Base-by-base conservation (phyloP, 2,888 invertebrate species). In the Drosophila cyrtoloma region DNA sequence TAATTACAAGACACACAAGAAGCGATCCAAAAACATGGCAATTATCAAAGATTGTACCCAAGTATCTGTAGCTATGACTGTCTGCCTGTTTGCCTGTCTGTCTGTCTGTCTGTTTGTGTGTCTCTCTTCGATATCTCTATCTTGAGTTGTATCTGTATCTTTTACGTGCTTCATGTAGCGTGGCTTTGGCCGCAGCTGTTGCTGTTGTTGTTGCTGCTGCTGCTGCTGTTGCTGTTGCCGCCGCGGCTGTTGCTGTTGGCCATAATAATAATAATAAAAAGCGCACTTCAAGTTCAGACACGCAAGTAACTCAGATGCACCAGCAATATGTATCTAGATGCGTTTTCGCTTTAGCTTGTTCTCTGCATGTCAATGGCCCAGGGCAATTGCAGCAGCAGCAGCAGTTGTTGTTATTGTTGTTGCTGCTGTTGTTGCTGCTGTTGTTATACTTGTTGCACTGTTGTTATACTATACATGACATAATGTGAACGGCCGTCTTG, bases 81-180 rank as follows among this genome's bases (percentile, higher is more conserved):
- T 52, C 44, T 37, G 28, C 16, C 47, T 51, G 30, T 37, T 32
- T 61, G 67, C 39, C 12, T 44, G 33, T 60, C 5, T 44, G 33
- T 60, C 5, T 61, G 47, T 71, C 72, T 64, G 35, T 47, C 35
- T 51, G 39, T 50, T 53, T 56, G 22, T 28, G 14, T 59, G 16
- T 26, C 47, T 47, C 47, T 47, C 47, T 47, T 47, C 47, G 47
- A 47, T 56, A 33, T 30, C 44, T 28, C 42, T 51, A 64, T 68
- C 51, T 59, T 68, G 42, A 28, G 26, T 56, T 75, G 75, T 76
- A 70, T 72, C 72, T 82, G 85, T 78, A 83, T 86, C 81, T 87
- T 78, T 82, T 85, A 85, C 87, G 85, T 87, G 86, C 85, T 84
- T 64, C 76, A 68, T 68, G 74, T 75, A 84, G 85, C 85, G 80